These are phyloP conservation scores for Tragelaphus scriptus DNA, from an alignment of 2,113 vertebrate species.

Conservation along the genomic window DNA sequence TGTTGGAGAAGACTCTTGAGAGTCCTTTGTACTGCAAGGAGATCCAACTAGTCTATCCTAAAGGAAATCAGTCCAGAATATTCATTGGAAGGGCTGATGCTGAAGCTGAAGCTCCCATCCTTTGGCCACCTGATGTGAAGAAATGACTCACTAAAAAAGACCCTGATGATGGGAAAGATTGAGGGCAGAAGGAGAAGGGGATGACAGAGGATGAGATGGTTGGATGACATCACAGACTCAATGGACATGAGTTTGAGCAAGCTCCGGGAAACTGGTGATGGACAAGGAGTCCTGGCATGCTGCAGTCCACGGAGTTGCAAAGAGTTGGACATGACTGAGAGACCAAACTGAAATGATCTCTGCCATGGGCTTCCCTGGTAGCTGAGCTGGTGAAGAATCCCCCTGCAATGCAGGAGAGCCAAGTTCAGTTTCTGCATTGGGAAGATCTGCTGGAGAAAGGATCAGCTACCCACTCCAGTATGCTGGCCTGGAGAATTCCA, in stretches of 20 bases:
- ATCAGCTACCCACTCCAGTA: neutral
- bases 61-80: neutral
- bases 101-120: neutral
- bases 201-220: neutral
- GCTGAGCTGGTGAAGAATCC: neutral
- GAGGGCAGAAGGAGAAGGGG: neutral
- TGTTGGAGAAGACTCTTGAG: neutral
- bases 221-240: neutral
- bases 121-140: neutral
- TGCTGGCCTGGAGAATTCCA: neutral
- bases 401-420: neutral
- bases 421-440: neutral
- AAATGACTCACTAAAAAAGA: neutral
- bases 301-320: neutral
- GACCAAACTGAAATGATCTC: neutral
- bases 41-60: neutral
- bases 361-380: neutral
- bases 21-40: neutral
- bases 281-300: neutral
- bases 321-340: neutral
- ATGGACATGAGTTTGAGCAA: neutral
- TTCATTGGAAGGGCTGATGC: neutral
- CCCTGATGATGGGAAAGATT: neutral
- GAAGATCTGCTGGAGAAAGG: neutral
- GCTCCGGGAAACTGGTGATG: neutral